Base-by-base conservation (phyloP, 2,888 invertebrate genomes). In the Furcula furcula region DNA sequence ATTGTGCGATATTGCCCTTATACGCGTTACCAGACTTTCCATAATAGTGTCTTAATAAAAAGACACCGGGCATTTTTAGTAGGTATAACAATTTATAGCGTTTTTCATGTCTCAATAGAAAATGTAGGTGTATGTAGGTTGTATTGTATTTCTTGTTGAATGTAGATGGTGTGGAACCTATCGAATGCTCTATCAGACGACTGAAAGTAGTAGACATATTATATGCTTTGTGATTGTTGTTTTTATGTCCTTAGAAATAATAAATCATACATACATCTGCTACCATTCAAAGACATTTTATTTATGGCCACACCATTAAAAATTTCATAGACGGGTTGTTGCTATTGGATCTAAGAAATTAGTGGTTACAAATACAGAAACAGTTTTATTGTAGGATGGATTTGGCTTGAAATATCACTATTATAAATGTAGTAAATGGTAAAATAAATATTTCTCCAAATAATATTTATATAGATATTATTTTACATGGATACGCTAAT, bases 281-380 rank as follows among this genome's bases (percentile, higher is more conserved):
- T 7, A 7, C 36, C 31, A 25, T 33, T 41, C 30, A 29, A 37
- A 25, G 47, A 26, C 30, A 29, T 15, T n/a, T 29, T 27, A 19
- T 18, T 34, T 47, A 33, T 33, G 19, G 27, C 28, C 34, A 29
- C 32, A 28, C 27, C 34, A 38, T 53, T n/a, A 34, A 47, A 13
- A 26, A 14, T 38, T 36, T 41, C 33, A 48, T 47, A 23, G 33
- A 10, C 26, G 28, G 34, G 33, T 41, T 48, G 40, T 54, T 33
- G 57, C 45, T 48, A 53, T 42, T 7, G 23, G 32, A 37, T 56
- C 31, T 42, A 38, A 48, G 31, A 32, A 13, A 26, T 4, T 26
- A 18, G 14, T n/a, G 32, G 26, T 16, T n/a, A 37, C 12, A 55
- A 36, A 35, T 39, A 35, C 20, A 15, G 22, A 21, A 38, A 33